Evolutionary conservation across 2,797 vertebrate species (phyloP), one percentile per base, ranked within the genome.

Genomic region (Ficedula albicollis): DNA sequence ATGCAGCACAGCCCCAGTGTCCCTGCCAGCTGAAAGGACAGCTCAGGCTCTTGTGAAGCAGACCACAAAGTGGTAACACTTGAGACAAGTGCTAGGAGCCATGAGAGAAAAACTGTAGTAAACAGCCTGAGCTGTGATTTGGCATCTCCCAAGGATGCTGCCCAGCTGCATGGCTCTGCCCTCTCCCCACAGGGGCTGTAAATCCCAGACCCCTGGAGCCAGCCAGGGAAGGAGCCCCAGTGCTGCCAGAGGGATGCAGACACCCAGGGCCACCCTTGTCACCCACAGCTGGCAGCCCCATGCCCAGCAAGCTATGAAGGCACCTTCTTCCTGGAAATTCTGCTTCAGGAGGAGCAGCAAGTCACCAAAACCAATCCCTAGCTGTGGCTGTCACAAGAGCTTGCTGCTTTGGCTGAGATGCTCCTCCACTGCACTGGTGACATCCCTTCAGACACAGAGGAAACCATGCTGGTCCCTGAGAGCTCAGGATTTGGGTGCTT

Each of bases 51-150:
- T 80, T 26, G 36, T 49, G 34, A 55, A 46, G 51, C 72, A 55
- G 79, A 91, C 62, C 96, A 91, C 84, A 90, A 90, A 96, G 94
- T 90, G 80, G 46, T 34, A 62, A 89, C 73, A 91, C 95, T 97
- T 88, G 62, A 90, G 62, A 91, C 70, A 86, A 96, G 91, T 86
- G 80, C 39, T 68, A 51, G 54, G 54, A 70, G 22, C 68, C 48
- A 15, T 8, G n/a, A 84, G 54, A 82, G 49, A 80, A 4, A 1
- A 4, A 0, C 49, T 18, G 7, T 2, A 52, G 49, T 41, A 58
- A 93, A 89, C 64, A 89, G 82, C 46, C 29, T 4, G 15, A 62
- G 76, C 73, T 78, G 51, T 0, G 0, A 48, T 81, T 17, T 77
- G 25, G 79, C 69, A 83, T 66, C 46, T 87, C 62, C 55, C 6